Conservation (phyloP, 1,140 invertebrate genomes). For the Drosophila arizonae region DNA sequence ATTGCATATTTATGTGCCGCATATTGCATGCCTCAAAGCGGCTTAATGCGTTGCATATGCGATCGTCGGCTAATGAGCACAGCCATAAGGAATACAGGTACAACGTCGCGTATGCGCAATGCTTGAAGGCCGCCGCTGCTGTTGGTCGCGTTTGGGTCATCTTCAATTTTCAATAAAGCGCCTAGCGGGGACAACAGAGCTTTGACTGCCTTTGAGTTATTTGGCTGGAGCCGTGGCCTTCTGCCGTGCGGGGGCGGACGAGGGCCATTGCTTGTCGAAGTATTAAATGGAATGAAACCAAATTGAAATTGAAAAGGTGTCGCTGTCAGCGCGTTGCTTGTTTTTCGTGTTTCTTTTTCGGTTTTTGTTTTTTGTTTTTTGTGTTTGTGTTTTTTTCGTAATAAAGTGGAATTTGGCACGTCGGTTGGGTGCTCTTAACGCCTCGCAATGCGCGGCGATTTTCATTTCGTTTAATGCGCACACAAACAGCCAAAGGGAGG, state of each 20-base stretch:
- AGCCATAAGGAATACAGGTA: constrained; percentile 44
- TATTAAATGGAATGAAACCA: constrained; percentile 79
- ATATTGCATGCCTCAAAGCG: constrained; percentile 21
- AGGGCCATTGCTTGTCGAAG: constrained; percentile 26
- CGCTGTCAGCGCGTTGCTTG: constrained; percentile 59
- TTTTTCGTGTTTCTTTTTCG: constrained; percentile 1
- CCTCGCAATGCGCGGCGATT: constrained; percentile 65
- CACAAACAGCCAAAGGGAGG: constrained; percentile 39
- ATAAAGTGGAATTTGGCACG: constrained; percentile 79
- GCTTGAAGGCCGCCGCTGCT: too few relatives aligned
- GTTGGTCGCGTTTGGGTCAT: neutral
- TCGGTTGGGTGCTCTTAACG: constrained; percentile 71
- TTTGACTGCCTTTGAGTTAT: constrained; percentile 72
- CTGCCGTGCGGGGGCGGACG: neutral
- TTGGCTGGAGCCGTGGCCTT: constrained; percentile 28
- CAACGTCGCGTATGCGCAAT: constrained; percentile 40
- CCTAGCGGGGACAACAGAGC: constrained; percentile 29
- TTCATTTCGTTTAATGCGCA: constrained; percentile 77
- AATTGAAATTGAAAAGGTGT: constrained; percentile 79
- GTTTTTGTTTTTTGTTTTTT: too few relatives aligned
- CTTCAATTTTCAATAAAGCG: constrained; percentile 59
- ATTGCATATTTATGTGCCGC: neutral
- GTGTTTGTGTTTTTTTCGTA: constrained; percentile 47
- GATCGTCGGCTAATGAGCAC: constrained; percentile 17
- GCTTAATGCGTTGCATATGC: constrained; percentile 34